phyloP scores from a whole-genome alignment of 2,797 vertebrate species.

The Kryptopterus vitreolus region DNA sequence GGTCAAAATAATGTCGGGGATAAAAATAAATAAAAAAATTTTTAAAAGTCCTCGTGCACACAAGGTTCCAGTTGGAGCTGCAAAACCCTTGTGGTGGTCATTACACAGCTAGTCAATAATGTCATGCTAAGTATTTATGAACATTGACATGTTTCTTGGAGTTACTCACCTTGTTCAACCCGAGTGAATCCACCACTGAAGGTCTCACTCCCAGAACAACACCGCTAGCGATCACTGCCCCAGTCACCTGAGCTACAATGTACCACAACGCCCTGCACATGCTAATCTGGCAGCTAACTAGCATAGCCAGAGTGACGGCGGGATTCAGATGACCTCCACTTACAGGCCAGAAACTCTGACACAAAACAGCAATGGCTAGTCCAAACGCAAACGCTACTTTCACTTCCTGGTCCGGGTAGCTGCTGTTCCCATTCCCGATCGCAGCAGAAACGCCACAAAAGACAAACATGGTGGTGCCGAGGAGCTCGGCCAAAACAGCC shows the following conservation, averaged over 20 bases:
- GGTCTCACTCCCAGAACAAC: constrained; percentile 75
- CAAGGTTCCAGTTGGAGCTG: too few relatives aligned
- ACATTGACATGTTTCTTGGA: not conserved
- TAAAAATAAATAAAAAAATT: too few relatives aligned
- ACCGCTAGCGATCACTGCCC: constrained; percentile 75
- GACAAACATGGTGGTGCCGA: constrained; percentile 26
- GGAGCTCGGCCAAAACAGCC: constrained; percentile 40
- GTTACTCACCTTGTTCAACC: constrained; percentile 57
- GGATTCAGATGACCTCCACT: constrained; percentile 80
- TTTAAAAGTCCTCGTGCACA: too few relatives aligned
- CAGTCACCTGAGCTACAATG: constrained; percentile 76
- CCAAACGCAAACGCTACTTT: constrained; percentile 79
- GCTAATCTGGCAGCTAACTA: constrained; percentile 81
- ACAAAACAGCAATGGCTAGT: constrained; percentile 74
- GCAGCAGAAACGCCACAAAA: constrained; percentile 29
- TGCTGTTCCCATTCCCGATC: constrained; percentile 38
- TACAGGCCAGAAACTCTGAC: constrained; percentile 77
- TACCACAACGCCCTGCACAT: constrained; percentile 75
- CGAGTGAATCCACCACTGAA: constrained; percentile 60
- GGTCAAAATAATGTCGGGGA: not conserved
- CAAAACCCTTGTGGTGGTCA: too few relatives aligned
- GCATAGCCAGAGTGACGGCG: constrained; percentile 74
- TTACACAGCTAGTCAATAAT: too few relatives aligned
- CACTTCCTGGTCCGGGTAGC: constrained; percentile 70
- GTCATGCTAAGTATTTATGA: too few relatives aligned